Evolutionary conservation across 1,140 invertebrate genomes (phyloP).

Genomic region (Asbolus verrucosus): DNA sequence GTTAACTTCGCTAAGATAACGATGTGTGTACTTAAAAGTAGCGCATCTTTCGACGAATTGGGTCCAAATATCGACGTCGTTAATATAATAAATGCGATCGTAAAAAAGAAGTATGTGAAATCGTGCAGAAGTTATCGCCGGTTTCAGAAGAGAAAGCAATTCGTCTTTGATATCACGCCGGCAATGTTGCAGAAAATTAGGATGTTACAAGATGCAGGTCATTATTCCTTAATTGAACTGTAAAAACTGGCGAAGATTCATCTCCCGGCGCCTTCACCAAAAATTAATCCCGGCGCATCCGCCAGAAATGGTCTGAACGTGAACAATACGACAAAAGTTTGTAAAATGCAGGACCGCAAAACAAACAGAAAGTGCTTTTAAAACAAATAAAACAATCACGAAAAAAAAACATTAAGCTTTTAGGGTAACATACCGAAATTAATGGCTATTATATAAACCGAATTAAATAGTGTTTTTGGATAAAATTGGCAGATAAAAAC

Average conservation of each 20-base stretch:
- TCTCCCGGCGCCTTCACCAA: constrained; percentile 22
- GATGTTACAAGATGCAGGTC: constrained; percentile 33
- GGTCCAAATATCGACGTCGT: constrained; percentile 25
- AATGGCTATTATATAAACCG: too few species aligned
- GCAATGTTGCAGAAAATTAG: constrained; percentile 34
- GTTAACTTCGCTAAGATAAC: constrained; percentile 41
- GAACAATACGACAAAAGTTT: too few species aligned
- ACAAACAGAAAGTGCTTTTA: too few species aligned
- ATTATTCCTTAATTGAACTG: constrained; percentile 24
- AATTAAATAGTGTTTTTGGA: too few species aligned
- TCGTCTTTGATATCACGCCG: constrained; percentile 28
- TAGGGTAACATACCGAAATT: too few species aligned
- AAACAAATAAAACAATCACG: too few species aligned
- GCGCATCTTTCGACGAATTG: constrained; percentile 9
- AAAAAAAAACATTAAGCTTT: too few species aligned
- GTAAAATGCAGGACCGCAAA: too few species aligned
- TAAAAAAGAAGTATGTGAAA: constrained; percentile 30
- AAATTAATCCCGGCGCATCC: neutral
- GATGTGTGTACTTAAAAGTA: constrained; percentile 43
- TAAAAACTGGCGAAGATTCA: neutral
- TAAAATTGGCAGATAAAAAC: too few species aligned
- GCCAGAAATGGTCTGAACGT: too few species aligned
- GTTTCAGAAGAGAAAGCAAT: constrained; percentile 16
- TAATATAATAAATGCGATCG: constrained; percentile 38
- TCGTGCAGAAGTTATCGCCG: constrained; percentile 25